Base-by-base conservation (phyloP, 2,797 vertebrate species). In the Protosalanx chinensis region DNA sequence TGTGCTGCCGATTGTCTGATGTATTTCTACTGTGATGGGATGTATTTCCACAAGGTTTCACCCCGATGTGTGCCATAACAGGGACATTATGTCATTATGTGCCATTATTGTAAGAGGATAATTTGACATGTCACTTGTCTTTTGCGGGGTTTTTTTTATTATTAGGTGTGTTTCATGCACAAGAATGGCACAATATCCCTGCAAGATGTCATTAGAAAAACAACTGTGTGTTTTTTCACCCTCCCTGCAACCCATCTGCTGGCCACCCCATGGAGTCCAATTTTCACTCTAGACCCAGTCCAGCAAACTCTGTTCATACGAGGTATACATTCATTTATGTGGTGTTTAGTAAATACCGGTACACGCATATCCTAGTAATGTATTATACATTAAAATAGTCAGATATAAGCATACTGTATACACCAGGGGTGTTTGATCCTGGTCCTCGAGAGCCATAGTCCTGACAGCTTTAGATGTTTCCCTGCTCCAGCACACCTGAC, bases 211-310 rank as follows among this genome's bases (percentile, higher is more conserved):
- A 62, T 63, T 6, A 30, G 49, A 13, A 35, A 62, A 27, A 35
- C 61, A 27, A 53, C n/a, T 2, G 51, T 72, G 66, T 72, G 70
- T 57, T 20, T 6, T 18, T 51, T 72, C 7, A 46, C 16, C 12
- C 49, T 72, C 35, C 62, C 70, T 35, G 23, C 69, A 12, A 46
- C 12, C 65, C 83, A 81, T 35, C 46, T 32, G 7, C 68, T 75
- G 15, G 63, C 73, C 32, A 65, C 63, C 51, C 73, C 73, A 20
- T 75, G 73, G 73, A 32, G 32, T 13, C 73, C 73, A 16, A 37
- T 70, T 16, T 75, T 60, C 59, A 37, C 57, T 20, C 56, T 75
- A 62, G 68, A 70, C 62, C 29, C 35, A 15, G 53, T 35, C 4
- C 64, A 75, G 15, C 68, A 66, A n/a, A 49, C 60, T 51, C 62